Percentiles rank a stretch among this genome's conserved stretches.
Evolutionary conservation across 2,113 vertebrate species (phyloP).

Genomic region (Calyptomena viridis): DNA sequence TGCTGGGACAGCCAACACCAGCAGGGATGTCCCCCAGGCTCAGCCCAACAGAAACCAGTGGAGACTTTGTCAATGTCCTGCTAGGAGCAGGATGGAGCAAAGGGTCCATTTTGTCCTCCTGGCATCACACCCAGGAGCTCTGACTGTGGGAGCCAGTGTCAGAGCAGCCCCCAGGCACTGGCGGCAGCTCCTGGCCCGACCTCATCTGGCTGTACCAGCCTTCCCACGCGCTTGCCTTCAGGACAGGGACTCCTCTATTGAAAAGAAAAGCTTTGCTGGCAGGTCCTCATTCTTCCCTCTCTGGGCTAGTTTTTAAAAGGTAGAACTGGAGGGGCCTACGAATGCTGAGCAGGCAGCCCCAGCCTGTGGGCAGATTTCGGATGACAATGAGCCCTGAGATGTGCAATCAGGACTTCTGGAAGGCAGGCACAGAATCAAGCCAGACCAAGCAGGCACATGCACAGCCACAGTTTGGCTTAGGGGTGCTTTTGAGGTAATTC

Average conservation of each 20-base stretch:
- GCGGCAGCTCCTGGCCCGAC: not conserved
- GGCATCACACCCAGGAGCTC: not conserved
- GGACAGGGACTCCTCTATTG: not conserved
- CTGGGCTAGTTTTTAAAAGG: not conserved
- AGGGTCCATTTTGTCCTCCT: not conserved
- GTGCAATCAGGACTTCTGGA: not conserved
- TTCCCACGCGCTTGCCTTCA: not conserved
- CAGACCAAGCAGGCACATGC: fast-evolving
- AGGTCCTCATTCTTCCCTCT: not conserved
- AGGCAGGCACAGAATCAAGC: not conserved
- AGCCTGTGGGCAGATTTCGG: not conserved
- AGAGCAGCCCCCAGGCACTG: not conserved
- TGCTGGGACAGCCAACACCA: fast-evolving
- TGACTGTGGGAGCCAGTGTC: not conserved
- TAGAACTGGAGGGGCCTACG: not conserved
- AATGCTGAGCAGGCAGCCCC: not conserved
- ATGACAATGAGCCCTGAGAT: not conserved
- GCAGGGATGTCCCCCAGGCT: not conserved
- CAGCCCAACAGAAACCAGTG: not conserved
- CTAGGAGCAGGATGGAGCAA: not conserved
- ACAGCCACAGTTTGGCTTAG: not conserved
- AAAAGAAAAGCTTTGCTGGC: not conserved
- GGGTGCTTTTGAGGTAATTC: not conserved
- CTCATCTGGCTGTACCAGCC: conserved; percentile 14
- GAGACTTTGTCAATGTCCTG: not conserved